phyloP scores from a whole-genome alignment of 2,113 vertebrate species.

The Hemiscyllium ocellatum region DNA sequence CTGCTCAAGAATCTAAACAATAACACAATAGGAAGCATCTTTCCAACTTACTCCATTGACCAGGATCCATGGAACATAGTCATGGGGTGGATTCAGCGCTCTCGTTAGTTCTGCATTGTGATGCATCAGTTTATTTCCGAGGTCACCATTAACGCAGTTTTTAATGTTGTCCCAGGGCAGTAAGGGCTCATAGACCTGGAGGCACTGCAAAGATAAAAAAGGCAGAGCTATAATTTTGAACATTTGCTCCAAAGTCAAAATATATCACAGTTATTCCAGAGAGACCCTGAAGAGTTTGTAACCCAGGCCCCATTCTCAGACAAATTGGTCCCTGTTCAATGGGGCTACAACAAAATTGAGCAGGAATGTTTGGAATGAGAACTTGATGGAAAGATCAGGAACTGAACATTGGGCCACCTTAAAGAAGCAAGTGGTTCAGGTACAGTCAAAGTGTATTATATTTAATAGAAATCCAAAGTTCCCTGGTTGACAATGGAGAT shows the following conservation, averaged over 20 bases:
- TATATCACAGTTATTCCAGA: background rate
- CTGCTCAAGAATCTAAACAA: too few species aligned
- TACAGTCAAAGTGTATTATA: too few species aligned
- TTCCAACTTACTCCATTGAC: conserved; percentile 69
- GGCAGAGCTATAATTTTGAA: background rate
- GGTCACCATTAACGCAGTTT: conserved; percentile 62
- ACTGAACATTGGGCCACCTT: too few species aligned
- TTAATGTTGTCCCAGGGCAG: conserved; percentile 48
- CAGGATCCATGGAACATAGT: conserved; percentile 86
- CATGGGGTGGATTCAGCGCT: conserved; percentile 62
- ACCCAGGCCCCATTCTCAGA: background rate
- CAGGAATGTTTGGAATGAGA: too few species aligned
- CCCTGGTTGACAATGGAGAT: too few species aligned
- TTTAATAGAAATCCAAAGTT: too few species aligned
- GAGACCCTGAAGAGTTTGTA: too few species aligned
- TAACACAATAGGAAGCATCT: too few species aligned
- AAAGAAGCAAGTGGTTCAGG: too few species aligned
- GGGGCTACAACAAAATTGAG: too few species aligned
- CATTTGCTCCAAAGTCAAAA: too few species aligned
- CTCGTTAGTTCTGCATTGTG: conserved; percentile 66
- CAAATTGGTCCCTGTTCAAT: background rate
- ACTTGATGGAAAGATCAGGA: too few species aligned
- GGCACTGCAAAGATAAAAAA: conserved; percentile 59
- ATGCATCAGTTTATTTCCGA: conserved; percentile 75
- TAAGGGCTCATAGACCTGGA: conserved; percentile 48